Evolutionary conservation across 2,113 vertebrate species (phyloP).

Genomic region (Mystacornis crossleyi): DNA sequence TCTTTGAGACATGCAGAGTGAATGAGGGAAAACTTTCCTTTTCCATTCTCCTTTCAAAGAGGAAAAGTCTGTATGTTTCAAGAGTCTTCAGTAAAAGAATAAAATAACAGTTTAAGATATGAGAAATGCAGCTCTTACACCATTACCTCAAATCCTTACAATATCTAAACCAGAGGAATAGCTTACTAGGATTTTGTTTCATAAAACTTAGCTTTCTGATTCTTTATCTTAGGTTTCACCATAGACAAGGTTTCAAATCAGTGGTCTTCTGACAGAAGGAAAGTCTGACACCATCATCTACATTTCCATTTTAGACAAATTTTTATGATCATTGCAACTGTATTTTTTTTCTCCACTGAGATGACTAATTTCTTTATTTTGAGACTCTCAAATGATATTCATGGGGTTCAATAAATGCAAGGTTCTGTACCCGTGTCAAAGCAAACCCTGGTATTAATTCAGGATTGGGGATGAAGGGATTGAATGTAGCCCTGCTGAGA

Average conservation of each 20-base stretch:
- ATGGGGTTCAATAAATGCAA: background rate
- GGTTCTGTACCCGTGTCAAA: rapidly evolving
- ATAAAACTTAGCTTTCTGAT: background rate
- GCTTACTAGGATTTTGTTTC: background rate
- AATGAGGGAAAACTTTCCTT: background rate
- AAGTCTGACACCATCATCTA: background rate
- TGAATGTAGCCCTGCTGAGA: background rate
- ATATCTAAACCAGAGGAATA: background rate
- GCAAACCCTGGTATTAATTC: rapidly evolving
- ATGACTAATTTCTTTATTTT: background rate
- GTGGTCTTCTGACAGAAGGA: background rate
- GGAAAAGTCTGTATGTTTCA: background rate
- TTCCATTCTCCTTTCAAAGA: background rate
- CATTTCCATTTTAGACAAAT: background rate
- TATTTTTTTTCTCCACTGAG: background rate
- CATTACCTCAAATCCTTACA: background rate
- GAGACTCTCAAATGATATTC: background rate
- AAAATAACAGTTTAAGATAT: background rate
- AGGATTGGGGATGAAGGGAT: background rate
- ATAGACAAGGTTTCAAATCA: background rate
- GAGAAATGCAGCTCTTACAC: background rate
- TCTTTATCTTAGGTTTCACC: background rate
- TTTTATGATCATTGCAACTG: background rate
- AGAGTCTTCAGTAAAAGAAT: background rate
- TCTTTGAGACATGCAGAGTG: background rate